Conservation (phyloP, 2,113 vertebrate species). For the Platichthys flesus region DNA sequence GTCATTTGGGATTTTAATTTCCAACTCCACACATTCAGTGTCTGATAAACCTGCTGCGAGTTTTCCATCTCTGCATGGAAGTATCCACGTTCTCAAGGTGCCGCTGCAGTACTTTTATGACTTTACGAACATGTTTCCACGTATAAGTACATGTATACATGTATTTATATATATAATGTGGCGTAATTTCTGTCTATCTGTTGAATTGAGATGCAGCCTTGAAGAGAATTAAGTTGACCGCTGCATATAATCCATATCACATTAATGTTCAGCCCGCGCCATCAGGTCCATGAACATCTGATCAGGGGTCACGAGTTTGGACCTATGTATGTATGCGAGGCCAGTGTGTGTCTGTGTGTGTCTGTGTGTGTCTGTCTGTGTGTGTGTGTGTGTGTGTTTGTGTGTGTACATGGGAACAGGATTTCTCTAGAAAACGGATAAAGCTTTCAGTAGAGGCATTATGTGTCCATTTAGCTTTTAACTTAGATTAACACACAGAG, state of each 20-base stretch:
- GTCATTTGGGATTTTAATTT: too few species aligned
- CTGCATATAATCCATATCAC: slow-evolving; percentile 68
- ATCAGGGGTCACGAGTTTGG: slow-evolving; percentile 35
- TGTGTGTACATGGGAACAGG: slow-evolving; percentile 25
- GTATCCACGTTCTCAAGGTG: too few species aligned
- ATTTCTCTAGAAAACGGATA: slow-evolving; percentile 77
- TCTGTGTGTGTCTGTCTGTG: neutral
- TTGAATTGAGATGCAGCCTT: neutral
- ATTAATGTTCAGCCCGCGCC: slow-evolving; percentile 53
- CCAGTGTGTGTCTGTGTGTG: neutral
- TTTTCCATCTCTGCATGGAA: too few species aligned
- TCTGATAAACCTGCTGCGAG: too few species aligned
- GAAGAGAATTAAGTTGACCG: slow-evolving; percentile 41
- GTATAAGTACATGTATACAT: too few species aligned
- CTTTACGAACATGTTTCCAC: too few species aligned
- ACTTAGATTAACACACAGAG: slow-evolving; percentile 80
- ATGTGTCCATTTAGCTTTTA: slow-evolving; percentile 84
- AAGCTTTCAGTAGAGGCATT: slow-evolving; percentile 77
- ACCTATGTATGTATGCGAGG: slow-evolving; percentile 18
- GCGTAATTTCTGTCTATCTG: neutral
- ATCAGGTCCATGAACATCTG: slow-evolving; percentile 50
- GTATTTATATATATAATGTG: too few species aligned
- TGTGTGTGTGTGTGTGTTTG: neutral
- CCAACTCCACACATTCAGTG: too few species aligned
- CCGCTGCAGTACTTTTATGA: too few species aligned